Evolutionary conservation across 1,140 invertebrate genomes (phyloP).

Genomic region (Orius laevigatus): DNA sequence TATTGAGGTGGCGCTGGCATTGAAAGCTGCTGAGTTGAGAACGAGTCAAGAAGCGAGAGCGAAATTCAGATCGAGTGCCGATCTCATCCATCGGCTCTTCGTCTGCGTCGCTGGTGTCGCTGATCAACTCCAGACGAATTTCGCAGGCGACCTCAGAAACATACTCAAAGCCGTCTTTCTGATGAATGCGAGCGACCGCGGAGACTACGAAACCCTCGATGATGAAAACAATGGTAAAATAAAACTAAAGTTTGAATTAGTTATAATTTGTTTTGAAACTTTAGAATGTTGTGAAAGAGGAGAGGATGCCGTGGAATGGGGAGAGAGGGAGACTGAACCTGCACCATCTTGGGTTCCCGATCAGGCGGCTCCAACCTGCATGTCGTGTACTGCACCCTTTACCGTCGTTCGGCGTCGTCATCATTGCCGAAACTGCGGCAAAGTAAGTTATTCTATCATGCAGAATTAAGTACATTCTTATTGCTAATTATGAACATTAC

Average conservation of each 20-base stretch:
- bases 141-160: slow-evolving; percentile 87
- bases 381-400: slow-evolving; percentile 79
- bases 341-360: slow-evolving; percentile 87
- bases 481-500: no score
- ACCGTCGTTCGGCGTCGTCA: slow-evolving; percentile 88
- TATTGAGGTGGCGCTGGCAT: slow-evolving; percentile 71
- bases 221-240: slow-evolving; percentile 12
- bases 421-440: slow-evolving; percentile 85
- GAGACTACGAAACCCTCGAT: slow-evolving; percentile 27
- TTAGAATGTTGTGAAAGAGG: slow-evolving; percentile 26
- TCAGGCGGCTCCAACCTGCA: slow-evolving; percentile 77
- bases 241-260: no score
- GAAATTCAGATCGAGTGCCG: slow-evolving; percentile 77
- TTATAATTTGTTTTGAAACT: no score
- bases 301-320: slow-evolving; percentile 28
- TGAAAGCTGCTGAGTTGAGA: slow-evolving; percentile 70
- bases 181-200: slow-evolving; percentile 59
- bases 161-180: slow-evolving; percentile 91
- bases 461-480: not conserved
- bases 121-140: slow-evolving; percentile 98
- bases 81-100: slow-evolving; percentile 88
- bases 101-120: slow-evolving; percentile 96
- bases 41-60: slow-evolving; percentile 61
- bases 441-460: slow-evolving; percentile 26
- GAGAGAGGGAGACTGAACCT: slow-evolving; percentile 31